A percentile compares a stretch with the other conserved stretches of the same genome.
Evolutionary conservation across 2,888 invertebrate species (phyloP).

Genomic region (Timandra comae): DNA sequence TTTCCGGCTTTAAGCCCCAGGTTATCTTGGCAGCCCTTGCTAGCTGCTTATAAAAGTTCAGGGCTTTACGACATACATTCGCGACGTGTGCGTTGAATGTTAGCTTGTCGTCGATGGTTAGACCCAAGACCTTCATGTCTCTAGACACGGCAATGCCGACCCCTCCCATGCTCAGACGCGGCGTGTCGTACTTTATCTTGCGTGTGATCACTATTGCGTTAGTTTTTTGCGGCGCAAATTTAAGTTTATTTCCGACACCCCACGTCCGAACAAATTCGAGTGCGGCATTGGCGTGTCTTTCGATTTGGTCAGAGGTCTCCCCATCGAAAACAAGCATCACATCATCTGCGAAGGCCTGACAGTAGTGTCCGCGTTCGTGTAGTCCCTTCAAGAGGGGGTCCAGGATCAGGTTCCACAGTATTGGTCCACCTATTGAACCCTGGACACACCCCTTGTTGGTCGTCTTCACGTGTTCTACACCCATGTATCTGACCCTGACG

Average conservation of each 20-base stretch:
- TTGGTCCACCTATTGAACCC: conserved; percentile 12
- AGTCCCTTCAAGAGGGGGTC: conserved; percentile 9
- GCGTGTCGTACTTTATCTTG: background rate
- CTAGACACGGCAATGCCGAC: too few relatives aligned
- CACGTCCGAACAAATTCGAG: conserved; percentile 10
- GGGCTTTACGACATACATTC: too few relatives aligned
- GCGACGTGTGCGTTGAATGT: background rate
- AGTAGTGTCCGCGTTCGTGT: background rate
- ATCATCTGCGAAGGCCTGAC: conserved; percentile 15
- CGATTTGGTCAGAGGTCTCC: conserved; percentile 4
- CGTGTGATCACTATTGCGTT: background rate
- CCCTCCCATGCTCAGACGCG: background rate
- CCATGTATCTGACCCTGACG: background rate
- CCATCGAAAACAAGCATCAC: conserved; percentile 8
- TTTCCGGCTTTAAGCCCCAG: too few relatives aligned
- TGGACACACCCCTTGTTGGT: conserved; percentile 8
- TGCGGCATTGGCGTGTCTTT: conserved; percentile 10
- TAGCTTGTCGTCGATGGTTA: background rate
- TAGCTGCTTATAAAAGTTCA: too few relatives aligned
- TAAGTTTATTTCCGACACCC: conserved; percentile 7
- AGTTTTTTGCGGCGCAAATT: background rate
- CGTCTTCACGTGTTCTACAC: background rate
- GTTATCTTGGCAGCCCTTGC: too few relatives aligned
- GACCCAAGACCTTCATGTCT: background rate
- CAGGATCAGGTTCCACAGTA: conserved; percentile 16